phyloP scores from a whole-genome alignment of 2,888 invertebrate genomes.

The Leptopilina syphax region DNA sequence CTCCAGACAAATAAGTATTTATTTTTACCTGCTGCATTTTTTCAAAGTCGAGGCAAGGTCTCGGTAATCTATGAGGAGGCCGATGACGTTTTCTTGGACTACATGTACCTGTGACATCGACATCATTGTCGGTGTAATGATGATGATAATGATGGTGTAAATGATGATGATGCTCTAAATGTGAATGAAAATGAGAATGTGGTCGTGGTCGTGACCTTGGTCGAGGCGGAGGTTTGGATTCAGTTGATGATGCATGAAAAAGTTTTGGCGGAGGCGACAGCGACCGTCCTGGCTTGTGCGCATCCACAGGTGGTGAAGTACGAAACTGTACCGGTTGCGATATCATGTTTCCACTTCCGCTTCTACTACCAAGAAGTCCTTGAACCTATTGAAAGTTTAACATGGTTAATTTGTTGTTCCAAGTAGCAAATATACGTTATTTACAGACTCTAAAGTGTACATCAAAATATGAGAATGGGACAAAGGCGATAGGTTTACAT shows the following conservation, averaged over 20 bases:
- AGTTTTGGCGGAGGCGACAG: conserved; percentile 78
- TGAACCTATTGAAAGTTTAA: conserved; percentile 77
- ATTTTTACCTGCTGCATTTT: conserved; percentile 94
- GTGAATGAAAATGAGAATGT: conserved; percentile 74
- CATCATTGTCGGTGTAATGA: conserved; percentile 61
- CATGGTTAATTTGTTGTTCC: too few relatives aligned
- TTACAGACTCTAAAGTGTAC: too few relatives aligned
- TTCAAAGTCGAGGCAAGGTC: conserved; percentile 96
- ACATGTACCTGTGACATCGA: conserved; percentile 80
- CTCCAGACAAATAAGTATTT: background rate
- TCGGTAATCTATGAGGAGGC: conserved; percentile 79
- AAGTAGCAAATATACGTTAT: too few relatives aligned
- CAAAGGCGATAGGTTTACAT: too few relatives aligned
- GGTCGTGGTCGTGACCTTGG: conserved; percentile 76
- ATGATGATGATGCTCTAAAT: conserved; percentile 77
- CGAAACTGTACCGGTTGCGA: conserved; percentile 93
- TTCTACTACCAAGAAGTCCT: conserved; percentile 79
- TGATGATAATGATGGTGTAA: conserved; percentile 58
- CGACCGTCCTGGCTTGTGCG: conserved; percentile 85
- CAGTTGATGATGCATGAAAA: conserved; percentile 71
- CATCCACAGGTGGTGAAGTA: conserved; percentile 93
- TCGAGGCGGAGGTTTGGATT: conserved; percentile 61
- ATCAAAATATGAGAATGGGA: too few relatives aligned
- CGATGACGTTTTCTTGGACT: conserved; percentile 79
- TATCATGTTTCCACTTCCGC: conserved; percentile 76